Base-by-base conservation (phyloP, 2,888 invertebrate species). In the Cryptocheilus praepositus region DNA sequence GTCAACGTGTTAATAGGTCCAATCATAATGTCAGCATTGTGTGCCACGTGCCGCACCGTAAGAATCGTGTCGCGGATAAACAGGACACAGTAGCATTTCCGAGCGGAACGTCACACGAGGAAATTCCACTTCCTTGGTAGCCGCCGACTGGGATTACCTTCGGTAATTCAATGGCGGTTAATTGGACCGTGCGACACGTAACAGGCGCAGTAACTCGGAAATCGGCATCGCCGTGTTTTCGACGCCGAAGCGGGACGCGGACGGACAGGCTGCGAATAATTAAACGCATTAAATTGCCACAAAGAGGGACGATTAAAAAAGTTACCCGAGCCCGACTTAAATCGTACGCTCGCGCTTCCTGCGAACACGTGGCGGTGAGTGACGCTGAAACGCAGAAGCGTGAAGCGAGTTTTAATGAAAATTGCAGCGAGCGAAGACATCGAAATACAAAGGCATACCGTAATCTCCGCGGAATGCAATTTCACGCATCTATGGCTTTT, bases 81-180 rank as follows among this genome's bases (percentile, higher is more conserved):
- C 36, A 11, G 36, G 11, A 36, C 36, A 36, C 11, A 36, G 36
- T 18, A 11, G 46, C 7, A 55, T 49, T 45, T 28, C 45, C 44
- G 21, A n/a, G 44, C 44, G 18, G 4, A 2, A 15, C 22, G 21
- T 60, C 45, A 57, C 56, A 28, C 65, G 59, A 65, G 64, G 71
- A 68, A 66, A 71, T 74, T 74, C 68, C 71, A 67, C 67, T 74
- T 74, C 71, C 71, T 73, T 73, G 71, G 65, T 66, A 55, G 61
- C 44, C 51, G 53, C 55, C 52, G 64, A 57, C 67, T 61, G 65
- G 76, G 76, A 83, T 85, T 84, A 81, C 74, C 79, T 73, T 77
- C 78, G 36, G 81, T 84, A 83, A 85, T 81, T 83, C 79, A 78
- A 81, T 82, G 74, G 61, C 66, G 73, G 71, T 76, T 83, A 82